A percentile compares a stretch with the other conserved stretches of the same genome.
These are phyloP conservation scores for Agrochola circellaris DNA, from an alignment of 2,888 invertebrate genomes.

Conservation along the genomic window DNA sequence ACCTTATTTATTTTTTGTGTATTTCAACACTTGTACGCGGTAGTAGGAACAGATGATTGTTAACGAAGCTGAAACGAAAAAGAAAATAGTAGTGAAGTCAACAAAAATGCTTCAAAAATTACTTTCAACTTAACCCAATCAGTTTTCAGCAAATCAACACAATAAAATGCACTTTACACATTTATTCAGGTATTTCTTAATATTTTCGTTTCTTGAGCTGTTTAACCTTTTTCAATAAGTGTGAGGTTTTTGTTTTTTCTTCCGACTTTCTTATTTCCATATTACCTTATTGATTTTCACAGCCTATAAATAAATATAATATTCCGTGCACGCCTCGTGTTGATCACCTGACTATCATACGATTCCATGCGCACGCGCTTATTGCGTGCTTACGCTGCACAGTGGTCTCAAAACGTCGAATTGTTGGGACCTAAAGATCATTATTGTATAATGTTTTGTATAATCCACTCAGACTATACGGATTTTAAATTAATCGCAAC, in stretches of 20 bases:
- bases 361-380: conserved; percentile 12
- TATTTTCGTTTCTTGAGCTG: background rate
- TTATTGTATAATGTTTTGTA: background rate
- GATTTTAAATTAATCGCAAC: background rate
- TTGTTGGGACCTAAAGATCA: background rate
- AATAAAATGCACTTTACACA: no score
- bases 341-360: background rate
- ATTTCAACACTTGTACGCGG: background rate
- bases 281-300: background rate
- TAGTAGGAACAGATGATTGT: background rate
- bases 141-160: background rate
- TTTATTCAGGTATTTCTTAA: background rate
- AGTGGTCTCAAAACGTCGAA: background rate
- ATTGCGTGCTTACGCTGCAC: conserved; percentile 6
- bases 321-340: background rate
- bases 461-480: no score
- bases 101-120: background rate
- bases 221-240: background rate
- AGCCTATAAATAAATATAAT: background rate
- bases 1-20: no score
- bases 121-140: background rate
- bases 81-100: no score
- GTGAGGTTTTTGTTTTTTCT: background rate
- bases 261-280: background rate
- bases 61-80: background rate